Percentiles rank a stretch among this genome's conserved stretches.
These are phyloP conservation scores for Clarias platycephalus DNA, from an alignment of 2,797 vertebrate species.

Conservation along the genomic window DNA sequence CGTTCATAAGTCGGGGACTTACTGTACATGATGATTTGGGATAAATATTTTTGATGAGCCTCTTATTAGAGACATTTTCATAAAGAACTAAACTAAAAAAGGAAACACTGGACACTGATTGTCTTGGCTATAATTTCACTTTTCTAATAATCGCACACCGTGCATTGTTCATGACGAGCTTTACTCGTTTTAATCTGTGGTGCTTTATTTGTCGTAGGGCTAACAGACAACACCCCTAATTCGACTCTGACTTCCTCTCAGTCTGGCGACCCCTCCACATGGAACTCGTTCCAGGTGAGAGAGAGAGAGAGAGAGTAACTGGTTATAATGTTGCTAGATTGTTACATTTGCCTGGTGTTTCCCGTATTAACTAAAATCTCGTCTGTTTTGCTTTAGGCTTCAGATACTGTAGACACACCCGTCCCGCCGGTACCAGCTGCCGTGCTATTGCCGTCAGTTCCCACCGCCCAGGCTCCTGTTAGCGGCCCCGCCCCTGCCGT, in stretches of 20 bases:
- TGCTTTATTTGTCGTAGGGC: slow-evolving; percentile 70
- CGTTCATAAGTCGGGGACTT: no score
- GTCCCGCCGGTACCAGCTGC: slow-evolving; percentile 52
- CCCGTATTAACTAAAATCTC: neutral
- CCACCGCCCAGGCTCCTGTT: slow-evolving; percentile 48
- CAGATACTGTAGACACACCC: slow-evolving; percentile 72
- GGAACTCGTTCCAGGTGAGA: slow-evolving; percentile 90
- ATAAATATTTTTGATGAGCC: neutral
- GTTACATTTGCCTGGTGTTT: neutral
- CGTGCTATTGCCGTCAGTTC: slow-evolving; percentile 65
- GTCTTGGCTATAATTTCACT: neutral
- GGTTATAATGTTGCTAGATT: neutral
- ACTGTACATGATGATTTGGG: neutral
- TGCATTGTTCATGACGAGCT: neutral
- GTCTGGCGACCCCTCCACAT: slow-evolving; percentile 77
- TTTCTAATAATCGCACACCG: neutral
- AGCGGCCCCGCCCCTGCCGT: slow-evolving; percentile 58
- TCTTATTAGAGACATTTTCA: neutral
- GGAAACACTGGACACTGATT: neutral
- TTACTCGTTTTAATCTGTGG: neutral
- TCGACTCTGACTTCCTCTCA: slow-evolving; percentile 63
- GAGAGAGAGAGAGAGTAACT: neutral
- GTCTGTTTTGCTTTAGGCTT: slow-evolving; percentile 70
- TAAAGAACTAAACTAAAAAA: neutral
- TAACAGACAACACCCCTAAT: slow-evolving; percentile 60